A percentile compares a stretch with the other conserved stretches of the same genome.
These are phyloP conservation scores for Pao palembangensis DNA, from an alignment of 2,113 vertebrate species.

Conservation along the genomic window DNA sequence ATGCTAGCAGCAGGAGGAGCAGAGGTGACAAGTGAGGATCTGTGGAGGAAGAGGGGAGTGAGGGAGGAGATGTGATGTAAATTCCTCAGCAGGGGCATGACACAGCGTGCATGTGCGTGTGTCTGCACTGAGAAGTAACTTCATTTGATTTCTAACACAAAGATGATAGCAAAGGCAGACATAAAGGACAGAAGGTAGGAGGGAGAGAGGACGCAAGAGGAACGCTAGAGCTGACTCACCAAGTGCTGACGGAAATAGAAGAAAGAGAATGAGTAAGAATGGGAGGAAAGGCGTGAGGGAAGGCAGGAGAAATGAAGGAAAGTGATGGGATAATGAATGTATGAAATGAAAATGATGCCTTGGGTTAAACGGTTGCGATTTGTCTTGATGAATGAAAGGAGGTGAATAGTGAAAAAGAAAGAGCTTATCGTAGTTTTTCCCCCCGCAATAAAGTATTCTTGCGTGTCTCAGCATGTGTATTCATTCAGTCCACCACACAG, in stretches of 20 bases:
- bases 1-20: constrained; percentile 19
- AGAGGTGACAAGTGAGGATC: constrained; percentile 29
- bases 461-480: constrained; percentile 32
- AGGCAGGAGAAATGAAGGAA: constrained; percentile 25
- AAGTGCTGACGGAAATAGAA: constrained; percentile 48
- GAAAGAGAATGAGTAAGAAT: constrained; percentile 26
- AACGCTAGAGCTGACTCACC: constrained; percentile 54
- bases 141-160: constrained; percentile 41
- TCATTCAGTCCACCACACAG: background rate
- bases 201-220: background rate
- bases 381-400: constrained; percentile 17
- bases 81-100: constrained; percentile 52
- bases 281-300: background rate
- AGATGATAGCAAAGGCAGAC: constrained; percentile 28
- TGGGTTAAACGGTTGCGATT: constrained; percentile 34
- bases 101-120: constrained; percentile 7
- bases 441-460: constrained; percentile 10
- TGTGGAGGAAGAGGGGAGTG: constrained; percentile 7
- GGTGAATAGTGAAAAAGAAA: constrained; percentile 18
- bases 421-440: constrained; percentile 6
- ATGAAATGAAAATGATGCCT: constrained; percentile 30
- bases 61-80: constrained; percentile 35
- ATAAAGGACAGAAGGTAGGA: constrained; percentile 17
- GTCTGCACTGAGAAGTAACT: constrained; percentile 28
- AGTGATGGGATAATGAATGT: constrained; percentile 20